A percentile compares a stretch with the other conserved stretches of the same genome.
Conservation (phyloP, 2,888 invertebrate genomes). For the Bugula neritina region DNA sequence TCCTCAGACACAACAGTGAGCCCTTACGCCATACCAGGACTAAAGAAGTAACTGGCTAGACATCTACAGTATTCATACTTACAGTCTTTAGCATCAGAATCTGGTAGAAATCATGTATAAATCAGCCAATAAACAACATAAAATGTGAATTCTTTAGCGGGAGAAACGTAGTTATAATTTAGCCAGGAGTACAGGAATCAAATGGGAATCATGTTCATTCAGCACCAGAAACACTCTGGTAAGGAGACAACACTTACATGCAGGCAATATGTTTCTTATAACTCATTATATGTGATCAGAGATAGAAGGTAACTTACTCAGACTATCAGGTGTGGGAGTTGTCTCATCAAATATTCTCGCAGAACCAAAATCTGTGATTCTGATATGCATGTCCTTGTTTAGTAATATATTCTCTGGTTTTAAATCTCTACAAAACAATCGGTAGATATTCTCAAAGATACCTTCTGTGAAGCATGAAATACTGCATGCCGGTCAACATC, state of each 20-base stretch:
- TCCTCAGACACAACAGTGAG: no score
- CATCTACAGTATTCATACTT: no score
- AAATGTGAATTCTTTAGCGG: no score
- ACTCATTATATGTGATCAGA: no score
- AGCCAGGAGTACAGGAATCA: no score
- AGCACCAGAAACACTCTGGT: background rate
- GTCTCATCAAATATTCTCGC: constrained; percentile 67
- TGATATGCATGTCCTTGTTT: constrained; percentile 89
- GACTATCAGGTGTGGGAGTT: background rate
- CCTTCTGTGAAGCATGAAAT: background rate
- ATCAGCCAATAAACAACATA: no score
- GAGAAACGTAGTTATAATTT: no score
- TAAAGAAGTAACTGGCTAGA: no score
- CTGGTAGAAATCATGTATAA: background rate
- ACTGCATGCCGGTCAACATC: no score
- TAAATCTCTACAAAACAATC: constrained; percentile 62
- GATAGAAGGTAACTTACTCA: no score
- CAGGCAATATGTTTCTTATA: no score
- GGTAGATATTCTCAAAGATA: background rate
- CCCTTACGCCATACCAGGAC: no score
- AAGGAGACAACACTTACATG: background rate
- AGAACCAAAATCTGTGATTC: constrained; percentile 95
- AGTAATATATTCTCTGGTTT: constrained; percentile 97
- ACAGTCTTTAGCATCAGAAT: background rate
- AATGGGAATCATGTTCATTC: background rate